Conservation (phyloP, 2,797 vertebrate genomes). For the Anguilla anguilla region DNA sequence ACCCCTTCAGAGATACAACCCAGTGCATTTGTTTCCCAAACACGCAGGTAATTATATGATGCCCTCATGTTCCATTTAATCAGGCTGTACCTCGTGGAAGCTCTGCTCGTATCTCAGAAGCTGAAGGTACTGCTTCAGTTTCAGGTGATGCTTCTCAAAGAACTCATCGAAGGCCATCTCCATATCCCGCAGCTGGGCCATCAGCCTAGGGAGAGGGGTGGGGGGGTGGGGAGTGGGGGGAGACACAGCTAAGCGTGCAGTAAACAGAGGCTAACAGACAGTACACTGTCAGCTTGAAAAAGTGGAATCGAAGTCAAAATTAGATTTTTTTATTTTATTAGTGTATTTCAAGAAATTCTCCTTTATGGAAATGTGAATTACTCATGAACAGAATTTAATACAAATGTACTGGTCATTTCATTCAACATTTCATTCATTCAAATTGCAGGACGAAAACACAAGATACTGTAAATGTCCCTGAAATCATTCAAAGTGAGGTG, state of each 20-base stretch:
- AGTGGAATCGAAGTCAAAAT: neutral
- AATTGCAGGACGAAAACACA: too few relatives aligned
- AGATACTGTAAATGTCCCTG: neutral
- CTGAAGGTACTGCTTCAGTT: conserved; percentile 92
- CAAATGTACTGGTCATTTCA: neutral
- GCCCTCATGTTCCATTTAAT: neutral
- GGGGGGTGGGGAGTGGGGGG: too few relatives aligned
- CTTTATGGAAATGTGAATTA: neutral
- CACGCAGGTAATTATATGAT: neutral
- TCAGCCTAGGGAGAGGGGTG: conserved; percentile 71
- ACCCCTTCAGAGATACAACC: neutral
- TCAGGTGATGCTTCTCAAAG: conserved; percentile 96
- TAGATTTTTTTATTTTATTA: neutral
- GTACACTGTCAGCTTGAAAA: neutral
- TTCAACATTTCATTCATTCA: too few relatives aligned
- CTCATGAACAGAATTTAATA: neutral
- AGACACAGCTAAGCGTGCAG: neutral
- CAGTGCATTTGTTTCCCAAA: neutral
- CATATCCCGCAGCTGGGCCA: conserved; percentile 92
- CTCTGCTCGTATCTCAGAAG: conserved; percentile 88
- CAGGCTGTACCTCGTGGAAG: conserved; percentile 84
- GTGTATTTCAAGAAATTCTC: neutral
- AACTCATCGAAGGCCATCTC: conserved; percentile 96
- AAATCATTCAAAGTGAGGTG: neutral
- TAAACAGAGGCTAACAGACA: neutral